Evolutionary conservation across 2,113 vertebrate species (phyloP).

Genomic region (Edolisoma coerulescens): DNA sequence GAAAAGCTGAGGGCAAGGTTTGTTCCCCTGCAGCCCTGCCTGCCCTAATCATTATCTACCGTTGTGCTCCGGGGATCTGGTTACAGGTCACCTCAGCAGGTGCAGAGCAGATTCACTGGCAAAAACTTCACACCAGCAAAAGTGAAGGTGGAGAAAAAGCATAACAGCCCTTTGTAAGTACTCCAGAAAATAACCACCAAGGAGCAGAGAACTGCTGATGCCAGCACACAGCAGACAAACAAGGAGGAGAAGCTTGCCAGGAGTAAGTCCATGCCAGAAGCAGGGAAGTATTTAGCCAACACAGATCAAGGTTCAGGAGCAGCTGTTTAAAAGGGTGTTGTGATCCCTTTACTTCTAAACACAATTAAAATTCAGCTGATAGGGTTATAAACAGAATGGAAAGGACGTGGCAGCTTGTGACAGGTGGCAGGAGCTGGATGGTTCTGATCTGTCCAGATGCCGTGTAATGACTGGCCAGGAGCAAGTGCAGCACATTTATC

Average conservation of each 20-base stretch:
- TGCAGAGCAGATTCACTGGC: not conserved
- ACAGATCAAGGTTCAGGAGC: not conserved
- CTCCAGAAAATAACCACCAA: not conserved
- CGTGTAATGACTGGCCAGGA: not conserved
- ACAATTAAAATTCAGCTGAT: not conserved
- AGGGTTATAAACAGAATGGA: not conserved
- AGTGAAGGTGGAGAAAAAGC: not conserved
- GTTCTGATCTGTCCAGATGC: not conserved
- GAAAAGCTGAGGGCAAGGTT: not conserved
- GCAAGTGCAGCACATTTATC: not conserved
- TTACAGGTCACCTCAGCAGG: not conserved
- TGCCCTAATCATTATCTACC: not conserved
- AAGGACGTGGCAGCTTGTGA: not conserved
- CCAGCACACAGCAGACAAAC: conserved; percentile 16
- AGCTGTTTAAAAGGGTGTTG: not conserved
- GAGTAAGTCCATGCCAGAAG: not conserved
- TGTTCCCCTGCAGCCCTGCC: not conserved
- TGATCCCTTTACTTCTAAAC: not conserved
- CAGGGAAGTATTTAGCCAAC: not conserved
- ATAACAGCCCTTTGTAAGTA: not conserved
- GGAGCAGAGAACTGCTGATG: conserved; percentile 15
- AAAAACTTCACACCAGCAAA: not conserved
- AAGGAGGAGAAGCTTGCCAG: conserved; percentile 12
- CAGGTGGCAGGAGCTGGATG: not conserved
- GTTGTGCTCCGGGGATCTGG: not conserved